phyloP scores from a whole-genome alignment of 2,113 vertebrate species.

The Ptilonorhynchus violaceus region DNA sequence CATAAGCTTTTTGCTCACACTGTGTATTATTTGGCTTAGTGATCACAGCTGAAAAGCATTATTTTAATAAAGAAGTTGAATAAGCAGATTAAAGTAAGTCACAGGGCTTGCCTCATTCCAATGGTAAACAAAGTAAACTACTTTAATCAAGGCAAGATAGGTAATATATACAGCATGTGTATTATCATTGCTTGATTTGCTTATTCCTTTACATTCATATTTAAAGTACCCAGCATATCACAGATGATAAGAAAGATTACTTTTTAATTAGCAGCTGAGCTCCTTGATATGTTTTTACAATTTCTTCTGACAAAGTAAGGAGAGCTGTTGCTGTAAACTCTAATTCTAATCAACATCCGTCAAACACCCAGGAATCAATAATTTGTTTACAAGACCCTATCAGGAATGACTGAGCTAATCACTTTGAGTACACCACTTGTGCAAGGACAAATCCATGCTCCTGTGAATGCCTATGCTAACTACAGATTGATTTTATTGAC shows the following conservation, averaged over 20 bases:
- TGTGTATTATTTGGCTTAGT: slow-evolving; percentile 46
- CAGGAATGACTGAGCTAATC: neutral
- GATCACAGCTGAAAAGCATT: slow-evolving; percentile 43
- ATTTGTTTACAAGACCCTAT: neutral
- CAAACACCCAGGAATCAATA: neutral
- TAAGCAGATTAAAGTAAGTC: slow-evolving; percentile 55
- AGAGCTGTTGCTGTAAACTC: neutral
- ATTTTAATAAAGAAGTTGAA: slow-evolving; percentile 44
- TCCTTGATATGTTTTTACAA: neutral
- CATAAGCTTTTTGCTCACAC: slow-evolving; percentile 39
- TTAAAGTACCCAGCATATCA: neutral
- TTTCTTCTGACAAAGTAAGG: neutral
- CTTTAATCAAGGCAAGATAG: neutral
- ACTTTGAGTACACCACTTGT: neutral
- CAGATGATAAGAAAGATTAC: neutral
- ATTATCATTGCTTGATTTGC: neutral
- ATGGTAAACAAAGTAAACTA: neutral
- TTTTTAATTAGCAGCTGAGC: neutral
- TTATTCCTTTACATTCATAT: neutral
- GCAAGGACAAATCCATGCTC: neutral
- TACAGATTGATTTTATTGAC: neutral
- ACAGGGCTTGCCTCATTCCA: neutral
- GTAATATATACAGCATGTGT: neutral
- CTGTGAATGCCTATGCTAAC: neutral
- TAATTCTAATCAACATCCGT: neutral